Evolutionary conservation across 2,113 vertebrate species (phyloP), one percentile per base, ranked within the genome.

Genomic region (Macrotis lagotis): DNA sequence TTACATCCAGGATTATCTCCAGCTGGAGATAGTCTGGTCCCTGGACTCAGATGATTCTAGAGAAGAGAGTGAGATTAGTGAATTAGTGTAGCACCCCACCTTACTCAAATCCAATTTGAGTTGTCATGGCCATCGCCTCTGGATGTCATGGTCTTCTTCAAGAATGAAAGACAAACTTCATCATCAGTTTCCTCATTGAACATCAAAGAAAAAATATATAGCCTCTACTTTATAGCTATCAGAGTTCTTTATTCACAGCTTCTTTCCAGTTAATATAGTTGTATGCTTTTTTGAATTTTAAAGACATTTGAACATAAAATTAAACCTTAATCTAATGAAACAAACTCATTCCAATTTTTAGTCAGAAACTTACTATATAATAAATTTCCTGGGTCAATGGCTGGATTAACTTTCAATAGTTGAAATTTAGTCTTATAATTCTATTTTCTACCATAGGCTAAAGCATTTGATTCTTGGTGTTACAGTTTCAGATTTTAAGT

Each of bases 221-320:
- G 48, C 28, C 11, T 91, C 25, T 51, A 16, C 50, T 91, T 93
- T 91, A 50, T 91, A 92, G 74, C 6, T 25, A 51, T 91, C 83
- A 88, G 37, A 51, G 91, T 66, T 91, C 66, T 83, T 83, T 93
- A 47, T 93, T 96, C 92, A 51, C 50, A 91, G 49, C 94, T 95
- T 97, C 48, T 95, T 91, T 94, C 48, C 53, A 59, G 66, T 47
- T 49, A 91, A 90, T 24, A 92, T 92, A 92, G 51, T 91, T 95
- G 89, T 11, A 59, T 92, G 11, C 52, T 94, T 95, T 94, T 49
- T 52, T 94, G 52, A 91, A 49, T 92, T 96, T 96, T 97, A 55
- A 96, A 96, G 88, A 59, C 66, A 96, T 97, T 97, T 95, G 92
- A 96, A 94, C 19, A 66, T 97, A 95, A 96, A 98, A 96, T 96